Percentiles rank a stretch among this genome's conserved stretches.
phyloP scores from a whole-genome alignment of 2,113 vertebrate genomes.

The Corythoichthys haematopterus region DNA sequence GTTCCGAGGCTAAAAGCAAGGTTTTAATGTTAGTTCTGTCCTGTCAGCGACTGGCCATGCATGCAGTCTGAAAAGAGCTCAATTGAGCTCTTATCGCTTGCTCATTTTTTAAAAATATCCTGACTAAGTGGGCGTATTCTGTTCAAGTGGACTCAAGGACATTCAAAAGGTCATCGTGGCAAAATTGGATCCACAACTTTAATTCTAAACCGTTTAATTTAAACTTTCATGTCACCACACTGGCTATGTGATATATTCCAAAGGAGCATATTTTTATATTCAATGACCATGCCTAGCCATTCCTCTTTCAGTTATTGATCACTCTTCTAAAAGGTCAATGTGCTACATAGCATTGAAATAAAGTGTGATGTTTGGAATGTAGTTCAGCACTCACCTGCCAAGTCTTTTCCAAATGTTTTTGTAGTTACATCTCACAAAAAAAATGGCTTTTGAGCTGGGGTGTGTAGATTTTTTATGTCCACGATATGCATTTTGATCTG shows the following conservation, averaged over 20 bases:
- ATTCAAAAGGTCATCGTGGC: conserved; percentile 52
- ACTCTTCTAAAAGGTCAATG: conserved; percentile 83
- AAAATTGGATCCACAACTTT: conserved; percentile 61
- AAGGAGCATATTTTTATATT: conserved; percentile 79
- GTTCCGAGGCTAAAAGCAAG: neutral
- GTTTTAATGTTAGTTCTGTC: conserved; percentile 1
- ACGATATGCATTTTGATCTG: neutral
- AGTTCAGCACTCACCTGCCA: neutral
- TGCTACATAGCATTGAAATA: conserved; percentile 65
- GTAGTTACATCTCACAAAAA: neutral
- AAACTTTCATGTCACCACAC: conserved; percentile 49
- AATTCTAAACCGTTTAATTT: conserved; percentile 56
- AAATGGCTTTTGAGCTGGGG: neutral
- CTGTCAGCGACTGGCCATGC: conserved; percentile 25
- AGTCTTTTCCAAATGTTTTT: neutral
- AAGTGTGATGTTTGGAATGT: conserved; percentile 19
- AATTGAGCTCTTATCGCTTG: conserved; percentile 24
- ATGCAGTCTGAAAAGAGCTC: conserved; percentile 18
- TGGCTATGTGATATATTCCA: conserved; percentile 42
- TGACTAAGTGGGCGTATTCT: conserved; percentile 47
- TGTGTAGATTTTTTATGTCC: neutral
- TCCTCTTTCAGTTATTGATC: conserved; percentile 76
- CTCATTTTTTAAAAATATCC: conserved; percentile 49
- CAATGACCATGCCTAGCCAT: conserved; percentile 80
- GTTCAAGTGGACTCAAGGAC: conserved; percentile 62